Evolutionary conservation across 30 jellyfish, hydroid and myxozoan genomes (phyloP), one percentile per base, ranked within the genome.

Genomic region (Mastigias papua): DNA sequence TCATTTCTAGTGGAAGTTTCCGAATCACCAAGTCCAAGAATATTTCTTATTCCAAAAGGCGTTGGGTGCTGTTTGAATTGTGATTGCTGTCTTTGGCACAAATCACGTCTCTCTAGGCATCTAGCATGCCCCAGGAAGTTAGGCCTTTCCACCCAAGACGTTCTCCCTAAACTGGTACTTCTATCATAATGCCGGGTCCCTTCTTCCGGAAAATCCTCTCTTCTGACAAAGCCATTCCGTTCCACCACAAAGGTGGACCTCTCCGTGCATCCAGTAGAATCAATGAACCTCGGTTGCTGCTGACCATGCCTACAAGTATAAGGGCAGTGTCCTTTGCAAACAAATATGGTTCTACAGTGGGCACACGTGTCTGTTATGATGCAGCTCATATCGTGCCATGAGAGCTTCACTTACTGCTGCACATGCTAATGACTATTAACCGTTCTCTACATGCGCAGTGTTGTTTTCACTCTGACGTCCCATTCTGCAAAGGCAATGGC

Each of bases 41-140:
- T 83, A 33, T 83, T 58, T 34, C 71, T 48, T 30, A 83, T 83
- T 10, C 92, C 86, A 35, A 83, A 83, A 1, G 92, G 86, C 2
- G 85, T 83, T 16, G 90, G 90, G 48, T 73, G 84, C 21, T 51
- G 69, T 22, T 42, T 73, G 3, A 48, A 22, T 20, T 49, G 22
- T 9, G 70, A 5, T 13, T 27, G 27, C 69, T 73, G 70, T 37
- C 70, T 73, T 73, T 42, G 84, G 64, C 34, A 48, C 48, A 35
- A 0, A 61, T 21, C 70, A 5, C 22, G 68, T 22, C 48, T 73
- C 3, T 22, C 70, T 6, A 15, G n/a, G 64, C 84, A 73, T 30
- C 46, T 73, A 27, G 70, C 29, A 19, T 65, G 77, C 22, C 19
- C 77, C 48, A 26, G 77, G 23, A 10, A 28, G 6, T 22, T 46